Base-by-base conservation (phyloP, 2,888 invertebrate species). In the Plagodis dolabraria region DNA sequence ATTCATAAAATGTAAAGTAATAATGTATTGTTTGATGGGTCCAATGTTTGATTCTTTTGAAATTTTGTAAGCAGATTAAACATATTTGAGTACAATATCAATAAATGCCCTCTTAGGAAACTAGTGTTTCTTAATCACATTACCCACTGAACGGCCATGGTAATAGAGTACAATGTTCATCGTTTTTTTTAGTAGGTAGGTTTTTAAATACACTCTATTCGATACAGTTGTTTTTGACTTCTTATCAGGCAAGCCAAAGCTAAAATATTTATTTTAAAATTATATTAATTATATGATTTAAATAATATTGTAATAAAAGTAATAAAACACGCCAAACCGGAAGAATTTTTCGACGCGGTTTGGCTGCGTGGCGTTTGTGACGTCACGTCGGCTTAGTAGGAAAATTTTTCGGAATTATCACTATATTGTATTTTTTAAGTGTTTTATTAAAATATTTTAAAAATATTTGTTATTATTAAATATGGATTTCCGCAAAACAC, bases 131-230 rank as follows among this genome's bases (percentile, higher is more conserved):
- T 33, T 45, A 12, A 45, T 45, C 36, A 8, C 7, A 12, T 45
- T 11, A 12, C 45, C 45, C 7, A 11, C 45, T 45, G 36, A 36
- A 36, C 7, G 43, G 45, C 33, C 9, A 33, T 46, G 22, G 33
- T 9, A 46, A 8, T 46, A 6, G 33, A 46, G 33, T 33, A 5
- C 33, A 33, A 46, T 46, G 2, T 46, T 46, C 8, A 0, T 33
- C 46, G 46, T 46, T 43, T 43, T 43, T 43, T 46, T 46, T 46
- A 7, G 9, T 33, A 33, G 46, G 46, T 46, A 46, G 46, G 33
- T 46, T 46, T 46, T 22, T 46, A 46, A 46, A 10, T 43, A 43
- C 12, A 6, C 43, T n/a, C n/a, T 6, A 12, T 12, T 43, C 12
- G 8, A 43, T 12, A 43, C 12, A 47, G 35, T 47, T 47, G 47